A percentile compares a stretch with the other conserved stretches of the same genome.
These are phyloP conservation scores for Sesia apiformis DNA, from an alignment of 2,888 invertebrate genomes.

Conservation along the genomic window DNA sequence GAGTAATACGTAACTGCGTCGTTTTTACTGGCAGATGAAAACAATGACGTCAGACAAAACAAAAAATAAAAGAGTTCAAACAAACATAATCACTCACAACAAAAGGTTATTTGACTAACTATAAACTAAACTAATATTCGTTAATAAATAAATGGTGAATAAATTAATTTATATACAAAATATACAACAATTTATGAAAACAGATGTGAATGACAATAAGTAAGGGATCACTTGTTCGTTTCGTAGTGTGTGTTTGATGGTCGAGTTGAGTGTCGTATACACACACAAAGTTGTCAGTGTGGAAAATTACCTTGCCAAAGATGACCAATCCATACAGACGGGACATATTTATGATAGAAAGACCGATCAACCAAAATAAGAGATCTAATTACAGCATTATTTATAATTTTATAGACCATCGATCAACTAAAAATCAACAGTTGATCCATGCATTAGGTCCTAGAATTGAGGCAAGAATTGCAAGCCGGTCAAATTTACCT, in stretches of 20 bases:
- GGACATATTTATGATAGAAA: too few species aligned
- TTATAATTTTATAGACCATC: too few species aligned
- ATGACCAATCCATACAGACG: not conserved
- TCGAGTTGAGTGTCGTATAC: not conserved
- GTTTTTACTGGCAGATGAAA: conserved; percentile 72
- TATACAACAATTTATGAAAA: conserved; percentile 60
- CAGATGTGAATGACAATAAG: conserved; percentile 53
- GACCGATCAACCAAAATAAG: too few species aligned
- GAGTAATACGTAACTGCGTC: conserved; percentile 76
- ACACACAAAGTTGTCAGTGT: conserved; percentile 1
- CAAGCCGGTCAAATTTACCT: too few species aligned
- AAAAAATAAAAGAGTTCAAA: conserved; percentile 38
- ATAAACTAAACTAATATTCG: conserved; percentile 18
- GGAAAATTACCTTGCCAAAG: conserved; percentile 5
- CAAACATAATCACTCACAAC: conserved; percentile 38
- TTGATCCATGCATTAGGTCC: too few species aligned
- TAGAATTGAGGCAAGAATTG: too few species aligned
- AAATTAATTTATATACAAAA: conserved; percentile 62
- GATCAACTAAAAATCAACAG: too few species aligned
- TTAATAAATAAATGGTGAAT: conserved; percentile 46
- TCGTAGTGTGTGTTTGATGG: conserved; percentile 10
- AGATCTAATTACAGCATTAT: too few species aligned
- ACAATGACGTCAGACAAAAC: conserved; percentile 75
- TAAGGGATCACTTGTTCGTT: conserved; percentile 5
- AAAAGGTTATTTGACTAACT: conserved; percentile 5